Evolutionary conservation across 2,113 vertebrate species (phyloP).

Genomic region (Ahaetulla prasina): DNA sequence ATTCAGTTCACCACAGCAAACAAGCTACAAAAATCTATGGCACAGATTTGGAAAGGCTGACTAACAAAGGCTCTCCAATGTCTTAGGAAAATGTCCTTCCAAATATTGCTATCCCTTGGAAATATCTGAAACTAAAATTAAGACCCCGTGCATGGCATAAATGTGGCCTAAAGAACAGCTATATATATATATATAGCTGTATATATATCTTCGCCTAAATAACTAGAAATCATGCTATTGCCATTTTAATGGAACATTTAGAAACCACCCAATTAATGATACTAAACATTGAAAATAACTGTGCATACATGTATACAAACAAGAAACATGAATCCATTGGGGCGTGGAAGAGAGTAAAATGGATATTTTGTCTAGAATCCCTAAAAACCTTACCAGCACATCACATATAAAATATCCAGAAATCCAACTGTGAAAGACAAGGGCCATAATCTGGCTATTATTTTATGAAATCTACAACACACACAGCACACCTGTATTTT

Average conservation of each 20-base stretch:
- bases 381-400: neutral
- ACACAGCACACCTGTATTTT: neutral
- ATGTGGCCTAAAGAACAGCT: neutral
- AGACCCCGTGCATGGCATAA: neutral
- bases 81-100: neutral
- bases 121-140: neutral
- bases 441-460: neutral
- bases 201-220: neutral
- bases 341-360: neutral
- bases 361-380: neutral
- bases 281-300: neutral
- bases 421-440: conserved; percentile 18
- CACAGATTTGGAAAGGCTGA: neutral
- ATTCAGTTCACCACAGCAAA: neutral
- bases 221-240: neutral
- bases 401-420: conserved; percentile 6
- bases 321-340: neutral
- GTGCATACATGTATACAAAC: neutral
- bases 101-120: neutral
- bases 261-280: neutral
- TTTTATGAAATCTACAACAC: neutral
- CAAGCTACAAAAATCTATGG: neutral
- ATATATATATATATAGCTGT: too few relatives aligned
- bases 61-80: neutral
- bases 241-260: neutral